phyloP scores from a whole-genome alignment of 1,140 invertebrate genomes.

The Mylabris phalerata region DNA sequence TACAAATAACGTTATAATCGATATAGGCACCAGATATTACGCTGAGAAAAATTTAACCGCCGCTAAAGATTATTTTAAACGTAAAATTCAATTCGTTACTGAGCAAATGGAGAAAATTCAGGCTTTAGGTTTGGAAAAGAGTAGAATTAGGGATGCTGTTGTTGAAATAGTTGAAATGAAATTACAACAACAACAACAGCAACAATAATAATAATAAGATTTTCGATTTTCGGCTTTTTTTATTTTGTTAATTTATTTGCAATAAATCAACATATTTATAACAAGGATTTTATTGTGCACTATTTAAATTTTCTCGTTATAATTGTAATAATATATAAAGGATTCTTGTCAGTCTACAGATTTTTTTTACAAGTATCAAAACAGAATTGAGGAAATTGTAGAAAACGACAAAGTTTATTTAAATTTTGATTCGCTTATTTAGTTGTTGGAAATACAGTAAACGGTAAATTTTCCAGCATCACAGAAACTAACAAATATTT shows the following conservation, averaged over 20 bases:
- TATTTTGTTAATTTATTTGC: too few species aligned
- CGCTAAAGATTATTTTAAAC: conserved; percentile 86
- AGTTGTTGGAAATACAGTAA: too few species aligned
- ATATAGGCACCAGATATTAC: conserved; percentile 93
- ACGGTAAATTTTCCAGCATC: too few species aligned
- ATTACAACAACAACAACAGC: conserved; percentile 41
- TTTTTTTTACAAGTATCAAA: background rate
- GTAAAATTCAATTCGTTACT: conserved; percentile 83
- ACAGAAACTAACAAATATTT: too few species aligned
- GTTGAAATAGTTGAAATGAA: conserved; percentile 64
- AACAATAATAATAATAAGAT: background rate
- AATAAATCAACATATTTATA: too few species aligned
- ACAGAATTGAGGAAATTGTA: too few species aligned
- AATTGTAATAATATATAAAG: conserved; percentile 13
- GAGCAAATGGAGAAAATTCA: conserved; percentile 94
- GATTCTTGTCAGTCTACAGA: conserved; percentile 17
- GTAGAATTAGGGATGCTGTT: conserved; percentile 73
- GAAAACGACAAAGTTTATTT: too few species aligned
- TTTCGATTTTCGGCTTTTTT: too few species aligned
- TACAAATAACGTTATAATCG: conserved; percentile 78
- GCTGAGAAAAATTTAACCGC: conserved; percentile 78
- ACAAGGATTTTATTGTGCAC: background rate
- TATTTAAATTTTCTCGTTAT: background rate
- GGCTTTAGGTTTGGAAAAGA: conserved; percentile 75
- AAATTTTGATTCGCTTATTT: too few species aligned